phyloP scores from a whole-genome alignment of 2,797 vertebrate species.

The Halcyon leucocephala region DNA sequence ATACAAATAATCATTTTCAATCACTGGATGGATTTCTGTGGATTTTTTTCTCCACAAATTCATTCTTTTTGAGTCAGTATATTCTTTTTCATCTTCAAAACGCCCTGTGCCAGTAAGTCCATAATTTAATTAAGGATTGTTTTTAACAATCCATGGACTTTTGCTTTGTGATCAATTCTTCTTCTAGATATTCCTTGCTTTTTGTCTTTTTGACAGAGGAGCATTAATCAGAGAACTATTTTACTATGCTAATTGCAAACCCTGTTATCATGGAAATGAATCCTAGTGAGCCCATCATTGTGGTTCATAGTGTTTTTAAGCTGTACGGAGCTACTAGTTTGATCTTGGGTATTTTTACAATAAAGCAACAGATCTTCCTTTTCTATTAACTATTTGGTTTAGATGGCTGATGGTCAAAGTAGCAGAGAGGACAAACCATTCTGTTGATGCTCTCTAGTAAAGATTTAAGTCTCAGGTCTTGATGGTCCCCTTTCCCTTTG shows the following conservation, averaged over 20 bases:
- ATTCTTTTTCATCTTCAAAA: not conserved
- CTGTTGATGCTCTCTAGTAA: not conserved
- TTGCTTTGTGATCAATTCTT: not conserved
- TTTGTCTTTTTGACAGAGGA: not conserved
- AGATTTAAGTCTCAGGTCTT: not conserved
- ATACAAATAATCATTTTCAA: not conserved
- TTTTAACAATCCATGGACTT: not conserved
- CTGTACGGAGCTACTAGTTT: not conserved
- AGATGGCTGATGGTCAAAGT: not conserved
- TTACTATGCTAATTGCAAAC: not conserved
- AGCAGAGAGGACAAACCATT: not conserved
- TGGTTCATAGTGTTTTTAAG: not conserved
- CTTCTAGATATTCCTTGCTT: not conserved
- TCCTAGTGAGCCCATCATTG: not conserved
- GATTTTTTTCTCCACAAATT: not conserved
- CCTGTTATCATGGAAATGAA: fast-evolving
- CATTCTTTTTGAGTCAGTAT: not conserved
- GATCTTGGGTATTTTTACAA: not conserved
- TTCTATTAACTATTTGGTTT: not conserved
- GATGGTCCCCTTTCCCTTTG: not conserved
- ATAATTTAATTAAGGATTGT: not conserved
- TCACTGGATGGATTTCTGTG: not conserved
- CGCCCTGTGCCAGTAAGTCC: not conserved
- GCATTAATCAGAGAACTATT: not conserved
- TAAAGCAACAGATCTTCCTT: not conserved